These are phyloP conservation scores for Rhinolophus ferrumequinum DNA, from an alignment of 2,113 vertebrate species.

Conservation along the genomic window DNA sequence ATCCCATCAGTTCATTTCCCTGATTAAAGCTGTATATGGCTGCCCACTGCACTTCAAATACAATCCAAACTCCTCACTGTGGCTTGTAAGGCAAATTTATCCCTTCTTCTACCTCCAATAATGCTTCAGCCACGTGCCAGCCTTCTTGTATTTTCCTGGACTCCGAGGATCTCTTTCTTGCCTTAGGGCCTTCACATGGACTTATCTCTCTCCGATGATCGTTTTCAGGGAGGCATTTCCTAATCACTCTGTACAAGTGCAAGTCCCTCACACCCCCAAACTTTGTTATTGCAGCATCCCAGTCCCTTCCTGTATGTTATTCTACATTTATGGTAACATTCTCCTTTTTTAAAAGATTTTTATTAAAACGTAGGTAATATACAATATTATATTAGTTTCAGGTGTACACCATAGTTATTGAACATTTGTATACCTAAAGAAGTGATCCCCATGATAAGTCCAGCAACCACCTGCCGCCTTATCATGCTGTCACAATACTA, in stretches of 20 bases:
- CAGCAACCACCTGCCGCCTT: no score
- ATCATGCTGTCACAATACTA: no score
- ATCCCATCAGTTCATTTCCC: not conserved
- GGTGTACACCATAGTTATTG: no score
- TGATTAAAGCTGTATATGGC: not conserved
- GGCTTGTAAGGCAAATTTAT: not conserved
- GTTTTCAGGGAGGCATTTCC: not conserved
- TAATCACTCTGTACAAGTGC: not conserved
- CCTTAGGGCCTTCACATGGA: not conserved
- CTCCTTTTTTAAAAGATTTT: no score
- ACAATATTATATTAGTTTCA: no score
- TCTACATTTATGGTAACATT: not conserved
- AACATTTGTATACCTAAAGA: no score
- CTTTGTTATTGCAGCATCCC: not conserved
- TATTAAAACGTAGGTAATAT: no score
- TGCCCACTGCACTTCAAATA: not conserved
- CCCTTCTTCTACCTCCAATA: not conserved
- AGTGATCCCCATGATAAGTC: no score
- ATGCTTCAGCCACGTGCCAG: not conserved
- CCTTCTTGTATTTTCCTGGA: not conserved
- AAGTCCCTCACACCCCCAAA: not conserved
- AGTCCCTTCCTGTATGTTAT: not conserved
- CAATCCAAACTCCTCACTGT: not conserved
- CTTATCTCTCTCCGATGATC: not conserved
- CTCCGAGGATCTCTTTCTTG: not conserved